phyloP scores from a whole-genome alignment of 2,113 vertebrate genomes.

The Bombycilla garrulus region DNA sequence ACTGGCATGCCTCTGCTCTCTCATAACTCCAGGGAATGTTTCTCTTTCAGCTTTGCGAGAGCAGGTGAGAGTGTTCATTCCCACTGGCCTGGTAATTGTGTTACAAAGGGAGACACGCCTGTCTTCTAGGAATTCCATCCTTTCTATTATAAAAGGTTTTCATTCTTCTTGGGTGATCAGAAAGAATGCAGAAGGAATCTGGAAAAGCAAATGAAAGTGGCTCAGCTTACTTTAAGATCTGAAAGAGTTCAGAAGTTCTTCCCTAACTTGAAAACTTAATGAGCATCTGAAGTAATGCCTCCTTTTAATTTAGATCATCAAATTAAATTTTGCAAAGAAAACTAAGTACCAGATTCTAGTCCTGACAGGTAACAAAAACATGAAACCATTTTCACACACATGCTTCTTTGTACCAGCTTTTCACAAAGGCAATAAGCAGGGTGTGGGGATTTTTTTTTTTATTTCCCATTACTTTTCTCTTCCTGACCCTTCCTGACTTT shows the following conservation, averaged over 20 bases:
- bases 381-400: not conserved
- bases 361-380: not conserved
- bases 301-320: constrained; percentile 27
- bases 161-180: constrained; percentile 42
- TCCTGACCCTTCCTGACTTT: not conserved
- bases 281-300: constrained; percentile 16
- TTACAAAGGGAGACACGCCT: not conserved
- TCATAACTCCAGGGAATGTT: not conserved
- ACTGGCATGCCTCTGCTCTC: not conserved
- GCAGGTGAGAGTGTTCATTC: constrained; percentile 6
- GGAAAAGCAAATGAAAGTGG: constrained; percentile 1
- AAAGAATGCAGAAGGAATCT: constrained; percentile 55
- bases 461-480: not conserved
- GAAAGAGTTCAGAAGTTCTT: not conserved
- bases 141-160: constrained; percentile 4
- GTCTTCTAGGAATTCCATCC: constrained; percentile 40
- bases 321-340: constrained; percentile 4
- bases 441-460: not conserved
- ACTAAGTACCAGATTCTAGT: not conserved
- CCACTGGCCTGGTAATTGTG: not conserved
- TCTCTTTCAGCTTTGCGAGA: not conserved
- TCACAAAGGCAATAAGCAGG: not conserved
- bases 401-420: not conserved
- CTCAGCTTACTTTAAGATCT: not conserved
- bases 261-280: not conserved